Evolutionary conservation across 1,140 invertebrate species (phyloP), one percentile per base, ranked within the genome.

Genomic region (Drosophila hydei): DNA sequence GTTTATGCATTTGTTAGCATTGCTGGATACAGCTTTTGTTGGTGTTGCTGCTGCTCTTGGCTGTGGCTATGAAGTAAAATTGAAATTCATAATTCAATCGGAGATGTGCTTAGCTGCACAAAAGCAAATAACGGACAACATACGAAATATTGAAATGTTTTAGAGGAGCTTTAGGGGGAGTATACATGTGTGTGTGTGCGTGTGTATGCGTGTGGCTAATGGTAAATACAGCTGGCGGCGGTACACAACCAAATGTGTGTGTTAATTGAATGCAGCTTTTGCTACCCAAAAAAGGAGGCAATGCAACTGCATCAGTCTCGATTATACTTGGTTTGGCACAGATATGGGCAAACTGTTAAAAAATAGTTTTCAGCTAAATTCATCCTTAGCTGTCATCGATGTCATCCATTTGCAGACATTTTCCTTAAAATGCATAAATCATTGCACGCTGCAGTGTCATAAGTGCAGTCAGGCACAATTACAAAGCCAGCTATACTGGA

Each of bases 71-170:
- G 72, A 67, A 87, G 61, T 83, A 83, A 77, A 88, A 83, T 87
- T 88, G 83, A 83, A 88, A 88, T 88, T 88, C 83, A 88, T 88
- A 88, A 88, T 88, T 88, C 75, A 88, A 88, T 88, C 88, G 83
- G 65, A 88, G 33, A 64, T 88, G 75, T 83, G 72, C 62, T 77
- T 77, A 54, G 83, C 58, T 63, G 71, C 59, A 72, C 72, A 87
- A 64, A 75, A 64, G 43, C 43, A 58, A 83, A 51, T 59, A 83
- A 75, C 59, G 51, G 76, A 79, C 69, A 62, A 59, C 38, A 36
- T 23, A 51, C 19, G 43, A 60, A 69, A 58, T 59, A n/a, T n/a
- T n/a, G 43, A 60, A 69, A 45, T 50, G 62, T 30, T 30, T 72
- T 54, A 14, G 1, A 14, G 12, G 8, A 2, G 16, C 3, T 16